Conservation (phyloP, 2,113 vertebrate species). For the Turdus rufiventris region DNA sequence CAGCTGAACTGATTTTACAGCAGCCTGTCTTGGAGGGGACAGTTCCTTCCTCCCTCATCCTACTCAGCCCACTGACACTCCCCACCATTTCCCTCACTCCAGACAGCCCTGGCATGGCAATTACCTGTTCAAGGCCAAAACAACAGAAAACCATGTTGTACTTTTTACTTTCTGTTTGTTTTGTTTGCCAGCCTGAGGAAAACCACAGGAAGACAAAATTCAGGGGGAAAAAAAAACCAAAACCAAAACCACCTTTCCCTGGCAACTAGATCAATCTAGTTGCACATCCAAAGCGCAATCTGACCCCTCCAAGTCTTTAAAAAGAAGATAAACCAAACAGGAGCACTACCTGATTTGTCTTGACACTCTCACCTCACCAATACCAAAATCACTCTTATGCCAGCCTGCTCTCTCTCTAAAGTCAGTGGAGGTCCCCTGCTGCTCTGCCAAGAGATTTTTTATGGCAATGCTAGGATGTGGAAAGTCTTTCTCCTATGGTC, state of each 20-base stretch:
- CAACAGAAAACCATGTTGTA: neutral
- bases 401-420: neutral
- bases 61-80: neutral
- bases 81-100: accelerated
- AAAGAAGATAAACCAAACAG: neutral
- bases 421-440: neutral
- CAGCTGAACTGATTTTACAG: neutral
- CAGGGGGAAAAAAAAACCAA: neutral
- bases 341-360: neutral
- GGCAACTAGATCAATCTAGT: neutral
- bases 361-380: neutral
- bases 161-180: neutral
- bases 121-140: neutral
- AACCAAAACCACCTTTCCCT: neutral
- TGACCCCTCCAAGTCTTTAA: neutral
- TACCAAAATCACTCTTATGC: neutral
- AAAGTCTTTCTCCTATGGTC: neutral
- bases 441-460: neutral
- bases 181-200: neutral
- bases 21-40: neutral
- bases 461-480: neutral
- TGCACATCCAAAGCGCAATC: neutral
- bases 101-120: neutral
- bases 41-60: neutral
- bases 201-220: neutral